Percentiles rank a stretch among this genome's conserved stretches.
Conservation (phyloP, 2,888 invertebrate genomes). For the Lithophane semibrunnea region DNA sequence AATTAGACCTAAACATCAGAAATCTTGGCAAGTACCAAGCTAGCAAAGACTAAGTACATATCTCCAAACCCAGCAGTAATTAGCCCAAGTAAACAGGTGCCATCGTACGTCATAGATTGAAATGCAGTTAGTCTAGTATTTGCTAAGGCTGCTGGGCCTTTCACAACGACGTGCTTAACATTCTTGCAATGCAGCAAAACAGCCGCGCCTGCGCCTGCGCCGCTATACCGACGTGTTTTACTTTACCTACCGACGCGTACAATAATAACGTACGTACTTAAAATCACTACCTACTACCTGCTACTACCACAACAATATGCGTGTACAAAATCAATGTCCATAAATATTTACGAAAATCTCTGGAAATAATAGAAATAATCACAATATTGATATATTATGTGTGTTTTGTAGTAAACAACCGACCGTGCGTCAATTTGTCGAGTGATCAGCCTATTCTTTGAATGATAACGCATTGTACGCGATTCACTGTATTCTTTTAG, state of each 20-base stretch:
- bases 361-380: slow-evolving; percentile 19
- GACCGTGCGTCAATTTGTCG: slow-evolving; percentile 56
- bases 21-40: background rate
- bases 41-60: slow-evolving; percentile 4
- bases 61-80: slow-evolving; percentile 32
- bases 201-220: slow-evolving; percentile 60
- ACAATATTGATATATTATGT: slow-evolving; percentile 27
- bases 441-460: slow-evolving; percentile 71
- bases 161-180: slow-evolving; percentile 77
- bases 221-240: slow-evolving; percentile 20
- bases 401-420: slow-evolving; percentile 46
- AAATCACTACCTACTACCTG: background rate
- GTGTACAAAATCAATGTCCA: background rate
- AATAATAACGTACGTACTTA: no score
- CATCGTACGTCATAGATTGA: slow-evolving; percentile 65
- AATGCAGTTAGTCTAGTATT: slow-evolving; percentile 72
- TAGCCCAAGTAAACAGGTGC: slow-evolving; percentile 61
- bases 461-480: slow-evolving; percentile 65
- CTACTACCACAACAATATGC: background rate
- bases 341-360: background rate
- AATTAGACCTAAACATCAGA: background rate
- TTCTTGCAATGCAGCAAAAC: slow-evolving; percentile 69
- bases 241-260: background rate
- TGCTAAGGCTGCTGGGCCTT: slow-evolving; percentile 72
- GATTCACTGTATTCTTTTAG: slow-evolving; percentile 78